Evolutionary conservation across 2,113 vertebrate species (phyloP).

Genomic region (Malaclemys terrapin): DNA sequence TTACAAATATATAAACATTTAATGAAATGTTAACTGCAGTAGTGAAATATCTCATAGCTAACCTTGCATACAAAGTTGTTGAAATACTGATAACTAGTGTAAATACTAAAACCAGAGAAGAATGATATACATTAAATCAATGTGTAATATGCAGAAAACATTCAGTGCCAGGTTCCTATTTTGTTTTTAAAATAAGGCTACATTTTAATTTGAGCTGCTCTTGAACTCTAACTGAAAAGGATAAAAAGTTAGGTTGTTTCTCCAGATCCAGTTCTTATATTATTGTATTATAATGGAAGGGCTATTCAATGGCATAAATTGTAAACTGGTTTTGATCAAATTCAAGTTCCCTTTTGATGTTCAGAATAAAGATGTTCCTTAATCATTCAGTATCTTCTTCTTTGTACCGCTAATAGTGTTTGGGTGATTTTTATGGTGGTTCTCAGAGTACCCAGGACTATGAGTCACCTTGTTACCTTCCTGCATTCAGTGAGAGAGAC

Average conservation of each 20-base stretch:
- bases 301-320: background rate
- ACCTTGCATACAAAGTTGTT: background rate
- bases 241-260: background rate
- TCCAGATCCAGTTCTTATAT: background rate
- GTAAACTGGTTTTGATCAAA: slow-evolving; percentile 7
- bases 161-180: background rate
- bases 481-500: no score
- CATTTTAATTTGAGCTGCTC: background rate
- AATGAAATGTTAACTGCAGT: background rate
- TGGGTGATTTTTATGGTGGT: background rate
- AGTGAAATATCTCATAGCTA: background rate
- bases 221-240: background rate
- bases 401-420: background rate
- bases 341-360: background rate
- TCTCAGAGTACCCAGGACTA: no score
- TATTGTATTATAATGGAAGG: background rate
- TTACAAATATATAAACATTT: background rate
- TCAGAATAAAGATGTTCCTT: background rate
- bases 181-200: background rate
- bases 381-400: background rate
- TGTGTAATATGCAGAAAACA: background rate
- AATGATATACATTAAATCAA: background rate
- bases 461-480: no score
- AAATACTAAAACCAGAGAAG: background rate
- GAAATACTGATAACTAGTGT: background rate